Evolutionary conservation across 2,797 vertebrate species (phyloP).

Genomic region (Pelochelys cantorii): DNA sequence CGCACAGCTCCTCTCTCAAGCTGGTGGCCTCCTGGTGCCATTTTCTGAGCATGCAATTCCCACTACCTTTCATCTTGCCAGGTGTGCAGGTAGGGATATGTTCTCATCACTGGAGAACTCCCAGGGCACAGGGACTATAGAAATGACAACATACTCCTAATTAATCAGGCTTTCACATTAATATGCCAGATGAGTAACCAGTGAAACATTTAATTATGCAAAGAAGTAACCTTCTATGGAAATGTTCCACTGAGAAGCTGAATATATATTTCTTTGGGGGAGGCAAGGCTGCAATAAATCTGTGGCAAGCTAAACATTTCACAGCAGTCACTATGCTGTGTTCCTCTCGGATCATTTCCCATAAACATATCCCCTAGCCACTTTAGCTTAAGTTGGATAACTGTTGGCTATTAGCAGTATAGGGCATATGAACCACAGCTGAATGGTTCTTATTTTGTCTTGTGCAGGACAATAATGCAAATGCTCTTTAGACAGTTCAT

Average conservation of each 20-base stretch:
- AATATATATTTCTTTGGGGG: background rate
- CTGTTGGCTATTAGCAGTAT: background rate
- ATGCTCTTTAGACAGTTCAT: background rate
- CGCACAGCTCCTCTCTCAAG: no score
- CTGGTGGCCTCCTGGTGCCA: background rate
- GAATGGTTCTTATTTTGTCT: background rate
- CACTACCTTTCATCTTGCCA: background rate
- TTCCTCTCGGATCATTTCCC: background rate
- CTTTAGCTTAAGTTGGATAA: background rate
- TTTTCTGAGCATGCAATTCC: background rate
- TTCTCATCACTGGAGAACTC: background rate
- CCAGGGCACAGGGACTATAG: background rate
- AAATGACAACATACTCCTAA: background rate
- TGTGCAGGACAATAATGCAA: background rate
- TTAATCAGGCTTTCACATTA: background rate
- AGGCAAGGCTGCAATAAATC: background rate
- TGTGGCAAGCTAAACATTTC: fast-evolving
- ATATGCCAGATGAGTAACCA: background rate
- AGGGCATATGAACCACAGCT: background rate
- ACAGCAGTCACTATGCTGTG: background rate
- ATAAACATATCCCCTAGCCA: background rate
- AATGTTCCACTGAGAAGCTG: background rate
- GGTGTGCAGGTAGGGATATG: background rate
- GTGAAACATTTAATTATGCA: background rate
- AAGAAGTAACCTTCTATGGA: background rate